These are phyloP conservation scores for Ageneiosus marmoratus DNA, from an alignment of 2,113 vertebrate genomes.

Conservation along the genomic window DNA sequence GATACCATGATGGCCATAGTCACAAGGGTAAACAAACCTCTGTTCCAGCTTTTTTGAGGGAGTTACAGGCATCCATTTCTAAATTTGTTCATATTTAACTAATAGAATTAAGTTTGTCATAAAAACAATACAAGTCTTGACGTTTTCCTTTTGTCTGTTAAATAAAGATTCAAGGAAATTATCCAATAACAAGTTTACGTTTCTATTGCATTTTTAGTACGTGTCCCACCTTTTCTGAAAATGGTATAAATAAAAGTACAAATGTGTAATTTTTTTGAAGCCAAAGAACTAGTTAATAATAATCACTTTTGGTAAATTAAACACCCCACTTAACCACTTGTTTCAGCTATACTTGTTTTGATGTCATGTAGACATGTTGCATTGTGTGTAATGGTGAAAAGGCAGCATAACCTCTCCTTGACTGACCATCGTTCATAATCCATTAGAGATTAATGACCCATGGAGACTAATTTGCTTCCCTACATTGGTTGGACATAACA, in stretches of 20 bases:
- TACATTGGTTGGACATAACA: conserved; percentile 42
- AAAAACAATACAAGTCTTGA: too few species aligned
- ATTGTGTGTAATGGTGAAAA: conserved; percentile 17
- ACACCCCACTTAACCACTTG: background rate
- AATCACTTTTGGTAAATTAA: background rate
- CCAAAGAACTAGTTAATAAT: background rate
- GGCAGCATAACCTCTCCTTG: conserved; percentile 46
- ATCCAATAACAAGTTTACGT: too few species aligned
- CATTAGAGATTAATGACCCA: conserved; percentile 60
- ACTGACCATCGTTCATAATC: conserved; percentile 45
- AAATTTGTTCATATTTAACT: too few species aligned
- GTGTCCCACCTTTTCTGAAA: too few species aligned
- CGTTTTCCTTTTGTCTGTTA: too few species aligned
- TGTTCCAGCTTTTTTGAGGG: too few species aligned
- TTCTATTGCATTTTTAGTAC: too few species aligned
- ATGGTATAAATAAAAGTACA: background rate
- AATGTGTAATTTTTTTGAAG: background rate
- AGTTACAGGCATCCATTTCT: too few species aligned
- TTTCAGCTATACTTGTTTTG: background rate
- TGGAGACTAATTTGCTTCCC: conserved; percentile 61
- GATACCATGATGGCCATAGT: too few species aligned
- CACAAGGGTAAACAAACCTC: too few species aligned
- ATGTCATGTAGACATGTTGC: background rate
- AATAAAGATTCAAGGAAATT: too few species aligned
- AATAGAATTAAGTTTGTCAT: too few species aligned